These are phyloP conservation scores for Ophiothrix spiculata DNA, from an alignment of 35 echinoderm and acorn worm species.

Conservation along the genomic window DNA sequence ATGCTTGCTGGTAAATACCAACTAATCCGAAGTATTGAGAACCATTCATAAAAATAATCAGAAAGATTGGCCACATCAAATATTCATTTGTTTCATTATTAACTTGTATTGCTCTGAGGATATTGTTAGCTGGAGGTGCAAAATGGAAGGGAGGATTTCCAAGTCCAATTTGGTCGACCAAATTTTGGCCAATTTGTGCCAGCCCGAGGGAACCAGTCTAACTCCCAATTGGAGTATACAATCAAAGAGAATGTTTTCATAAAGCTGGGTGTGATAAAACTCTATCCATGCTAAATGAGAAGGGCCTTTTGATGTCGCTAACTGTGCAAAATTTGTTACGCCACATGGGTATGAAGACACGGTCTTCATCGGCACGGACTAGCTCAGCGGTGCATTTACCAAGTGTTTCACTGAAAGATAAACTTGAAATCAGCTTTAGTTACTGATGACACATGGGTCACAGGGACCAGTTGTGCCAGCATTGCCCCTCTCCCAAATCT, in stretches of 20 bases:
- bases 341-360: neutral
- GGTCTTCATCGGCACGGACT: neutral
- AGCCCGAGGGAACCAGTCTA: neutral
- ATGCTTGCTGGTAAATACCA: neutral
- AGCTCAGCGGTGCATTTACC: neutral
- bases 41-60: constrained; percentile 8
- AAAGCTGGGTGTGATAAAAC: neutral
- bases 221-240: neutral
- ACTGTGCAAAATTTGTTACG: neutral
- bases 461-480: neutral
- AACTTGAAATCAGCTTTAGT: neutral
- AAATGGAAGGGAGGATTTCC: neutral
- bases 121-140: neutral
- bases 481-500: neutral
- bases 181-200: neutral
- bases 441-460: constrained; percentile 8
- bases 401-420: neutral
- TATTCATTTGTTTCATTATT: neutral
- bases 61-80: neutral
- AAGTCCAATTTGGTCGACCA: neutral
- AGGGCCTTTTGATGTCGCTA: neutral
- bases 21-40: neutral
- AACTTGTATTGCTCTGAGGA: neutral
- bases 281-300: neutral
- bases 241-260: neutral